phyloP scores from a whole-genome alignment of 2,113 vertebrate species.

The Rhipidura dahli region DNA sequence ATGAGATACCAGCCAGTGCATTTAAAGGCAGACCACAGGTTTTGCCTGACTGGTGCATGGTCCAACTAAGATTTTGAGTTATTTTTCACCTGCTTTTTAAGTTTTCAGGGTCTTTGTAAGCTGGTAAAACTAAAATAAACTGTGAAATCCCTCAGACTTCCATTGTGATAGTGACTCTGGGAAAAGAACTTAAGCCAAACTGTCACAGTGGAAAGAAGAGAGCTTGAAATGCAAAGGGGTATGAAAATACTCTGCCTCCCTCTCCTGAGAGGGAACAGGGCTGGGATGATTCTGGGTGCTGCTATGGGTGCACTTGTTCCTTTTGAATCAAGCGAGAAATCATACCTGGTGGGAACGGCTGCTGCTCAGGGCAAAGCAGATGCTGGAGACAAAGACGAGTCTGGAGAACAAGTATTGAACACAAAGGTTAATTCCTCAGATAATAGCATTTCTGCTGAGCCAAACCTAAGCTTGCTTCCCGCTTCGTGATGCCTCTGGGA shows the following conservation, averaged over 20 bases:
- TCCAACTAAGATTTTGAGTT: constrained; percentile 8
- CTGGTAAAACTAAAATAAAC: neutral
- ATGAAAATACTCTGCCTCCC: neutral
- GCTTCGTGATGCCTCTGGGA: neutral
- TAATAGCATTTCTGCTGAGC: constrained; percentile 5
- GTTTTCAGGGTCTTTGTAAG: neutral
- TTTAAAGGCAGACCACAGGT: neutral
- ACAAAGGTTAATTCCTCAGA: constrained; percentile 28
- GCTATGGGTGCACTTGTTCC: neutral
- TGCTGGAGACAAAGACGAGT: neutral
- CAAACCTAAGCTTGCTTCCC: neutral
- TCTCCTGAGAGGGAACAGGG: neutral
- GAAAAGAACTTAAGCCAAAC: neutral
- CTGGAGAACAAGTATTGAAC: neutral
- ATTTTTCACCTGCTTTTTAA: neutral
- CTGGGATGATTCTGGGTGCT: neutral
- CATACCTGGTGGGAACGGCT: neutral
- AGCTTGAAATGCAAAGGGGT: neutral
- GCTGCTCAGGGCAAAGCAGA: neutral
- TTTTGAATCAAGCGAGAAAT: neutral
- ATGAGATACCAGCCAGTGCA: neutral
- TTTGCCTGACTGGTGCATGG: neutral
- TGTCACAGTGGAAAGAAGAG: neutral
- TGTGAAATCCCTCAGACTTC: neutral
- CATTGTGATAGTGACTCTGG: neutral